A percentile compares a stretch with the other conserved stretches of the same genome.
Evolutionary conservation across 2,888 invertebrate species (phyloP).

Genomic region (Cancer borealis): DNA sequence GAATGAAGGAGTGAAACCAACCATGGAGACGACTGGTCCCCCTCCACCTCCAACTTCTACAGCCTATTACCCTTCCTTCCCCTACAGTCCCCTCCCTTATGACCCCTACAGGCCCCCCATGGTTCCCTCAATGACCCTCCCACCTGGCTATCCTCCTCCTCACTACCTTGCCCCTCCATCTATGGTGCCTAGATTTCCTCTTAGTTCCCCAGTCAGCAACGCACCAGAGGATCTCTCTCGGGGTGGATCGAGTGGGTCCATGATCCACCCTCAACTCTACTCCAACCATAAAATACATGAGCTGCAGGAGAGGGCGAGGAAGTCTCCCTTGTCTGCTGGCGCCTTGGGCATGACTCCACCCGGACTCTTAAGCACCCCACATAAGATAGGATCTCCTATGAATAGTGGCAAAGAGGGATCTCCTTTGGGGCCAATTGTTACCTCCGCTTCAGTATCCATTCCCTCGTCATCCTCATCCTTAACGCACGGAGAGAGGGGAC

Average conservation of each 20-base stretch:
- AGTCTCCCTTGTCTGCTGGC: conserved; percentile 68
- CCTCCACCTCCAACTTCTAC: conserved; percentile 75
- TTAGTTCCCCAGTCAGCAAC: conserved; percentile 59
- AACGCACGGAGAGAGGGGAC: conserved; percentile 57
- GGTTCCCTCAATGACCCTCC: conserved; percentile 66
- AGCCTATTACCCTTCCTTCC: conserved; percentile 71
- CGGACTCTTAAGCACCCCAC: conserved; percentile 55
- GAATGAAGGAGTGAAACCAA: conserved; percentile 75
- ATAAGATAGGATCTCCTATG: conserved; percentile 65
- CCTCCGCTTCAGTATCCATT: conserved; percentile 49
- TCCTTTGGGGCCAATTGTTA: conserved; percentile 45
- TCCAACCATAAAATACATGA: conserved; percentile 74
- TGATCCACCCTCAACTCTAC: conserved; percentile 69
- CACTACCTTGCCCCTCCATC: conserved; percentile 65
- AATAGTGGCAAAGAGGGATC: conserved; percentile 66
- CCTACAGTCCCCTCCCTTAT: conserved; percentile 67
- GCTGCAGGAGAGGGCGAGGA: conserved; percentile 69
- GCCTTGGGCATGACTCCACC: conserved; percentile 61
- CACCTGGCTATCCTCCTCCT: conserved; percentile 69
- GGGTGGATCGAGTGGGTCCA: conserved; percentile 62
- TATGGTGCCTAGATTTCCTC: conserved; percentile 64
- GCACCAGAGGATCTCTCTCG: conserved; percentile 73
- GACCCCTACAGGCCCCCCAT: conserved; percentile 70
- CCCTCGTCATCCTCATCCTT: conserved; percentile 62
- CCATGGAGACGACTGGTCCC: conserved; percentile 76